phyloP scores from a whole-genome alignment of 2,888 invertebrate species.

The Drosophila affinis region DNA sequence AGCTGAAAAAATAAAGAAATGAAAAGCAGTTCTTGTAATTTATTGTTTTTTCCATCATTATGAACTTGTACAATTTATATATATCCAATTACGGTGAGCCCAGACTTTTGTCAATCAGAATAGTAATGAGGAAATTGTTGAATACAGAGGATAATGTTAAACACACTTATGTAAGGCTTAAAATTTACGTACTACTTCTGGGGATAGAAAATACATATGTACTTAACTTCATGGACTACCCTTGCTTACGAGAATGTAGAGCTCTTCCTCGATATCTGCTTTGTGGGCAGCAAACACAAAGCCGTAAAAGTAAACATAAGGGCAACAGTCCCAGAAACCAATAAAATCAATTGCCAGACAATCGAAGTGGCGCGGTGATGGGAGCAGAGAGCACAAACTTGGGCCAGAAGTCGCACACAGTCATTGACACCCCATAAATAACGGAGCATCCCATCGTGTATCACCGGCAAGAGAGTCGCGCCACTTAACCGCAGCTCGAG shows the following conservation, averaged over 20 bases:
- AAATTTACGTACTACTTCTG: neutral
- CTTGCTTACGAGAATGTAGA: neutral
- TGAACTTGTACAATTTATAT: no score
- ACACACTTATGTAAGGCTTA: constrained; percentile 13
- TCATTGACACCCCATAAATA: constrained; percentile 37
- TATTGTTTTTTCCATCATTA: no score
- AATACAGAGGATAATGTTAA: no score
- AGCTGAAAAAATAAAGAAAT: constrained; percentile 43
- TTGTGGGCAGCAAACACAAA: constrained; percentile 44
- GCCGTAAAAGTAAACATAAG: constrained; percentile 42
- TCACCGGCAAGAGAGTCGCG: constrained; percentile 24
- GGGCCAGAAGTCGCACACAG: constrained; percentile 1
- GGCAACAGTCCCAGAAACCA: constrained; percentile 5
- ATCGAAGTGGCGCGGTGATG: constrained; percentile 29
- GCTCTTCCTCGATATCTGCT: constrained; percentile 40
- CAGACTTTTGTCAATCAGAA: no score
- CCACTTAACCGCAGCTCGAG: constrained; percentile 51
- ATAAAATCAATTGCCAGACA: constrained; percentile 52
- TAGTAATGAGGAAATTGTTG: no score
- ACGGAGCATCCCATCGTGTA: constrained; percentile 17
- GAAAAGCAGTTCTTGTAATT: neutral
- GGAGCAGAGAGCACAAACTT: neutral
- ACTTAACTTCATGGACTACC: no score
- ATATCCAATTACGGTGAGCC: no score
- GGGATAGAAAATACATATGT: no score